phyloP scores from a whole-genome alignment of 2,113 vertebrate species.

The Megaptera novaeangliae region DNA sequence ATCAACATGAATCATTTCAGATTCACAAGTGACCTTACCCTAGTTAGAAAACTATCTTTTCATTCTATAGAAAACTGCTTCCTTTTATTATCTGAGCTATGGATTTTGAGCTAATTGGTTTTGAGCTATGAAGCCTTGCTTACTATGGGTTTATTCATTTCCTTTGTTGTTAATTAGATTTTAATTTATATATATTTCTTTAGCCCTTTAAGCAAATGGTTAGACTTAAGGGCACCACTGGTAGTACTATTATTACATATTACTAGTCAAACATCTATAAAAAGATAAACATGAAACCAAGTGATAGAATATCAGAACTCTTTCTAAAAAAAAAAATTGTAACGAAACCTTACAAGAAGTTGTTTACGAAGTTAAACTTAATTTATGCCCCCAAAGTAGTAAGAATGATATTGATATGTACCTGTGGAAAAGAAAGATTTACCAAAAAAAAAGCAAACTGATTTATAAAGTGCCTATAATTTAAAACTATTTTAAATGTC shows the following conservation, averaged over 20 bases:
- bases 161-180: not conserved
- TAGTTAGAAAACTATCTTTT: not conserved
- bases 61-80: not conserved
- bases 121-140: not conserved
- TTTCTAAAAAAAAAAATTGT: not conserved
- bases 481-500: not conserved
- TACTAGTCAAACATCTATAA: slow-evolving; percentile 23
- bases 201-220: not conserved
- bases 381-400: not conserved
- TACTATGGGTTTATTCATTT: not conserved
- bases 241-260: not conserved
- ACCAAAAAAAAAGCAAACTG: not conserved
- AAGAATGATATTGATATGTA: not conserved
- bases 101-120: not conserved
- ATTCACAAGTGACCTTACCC: not conserved
- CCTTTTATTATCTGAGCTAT: not conserved
- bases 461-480: not conserved
- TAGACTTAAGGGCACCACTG: not conserved
- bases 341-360: not conserved
- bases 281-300: slow-evolving; percentile 43
- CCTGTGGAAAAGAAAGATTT: not conserved
- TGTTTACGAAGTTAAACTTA: slow-evolving; percentile 27
- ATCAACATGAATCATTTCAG: not conserved
- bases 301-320: slow-evolving; percentile 11
- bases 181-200: not conserved